Evolutionary conservation across 1,140 invertebrate genomes (phyloP).

Genomic region (Papilio aristodemus): DNA sequence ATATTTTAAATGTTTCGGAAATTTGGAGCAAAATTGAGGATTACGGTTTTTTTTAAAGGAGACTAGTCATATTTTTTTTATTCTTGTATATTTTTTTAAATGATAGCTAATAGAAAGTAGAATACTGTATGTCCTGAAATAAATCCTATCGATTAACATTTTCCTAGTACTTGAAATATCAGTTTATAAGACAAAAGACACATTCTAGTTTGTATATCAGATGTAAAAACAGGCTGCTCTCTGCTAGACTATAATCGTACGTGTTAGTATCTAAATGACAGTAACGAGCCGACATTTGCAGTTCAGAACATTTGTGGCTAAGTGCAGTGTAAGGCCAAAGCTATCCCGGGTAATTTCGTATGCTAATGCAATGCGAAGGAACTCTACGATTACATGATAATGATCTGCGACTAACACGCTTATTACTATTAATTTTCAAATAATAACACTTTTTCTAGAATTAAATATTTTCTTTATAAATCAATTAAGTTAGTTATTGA

Average conservation of each 20-base stretch:
- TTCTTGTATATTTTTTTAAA: too few species aligned
- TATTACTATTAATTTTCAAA: not conserved
- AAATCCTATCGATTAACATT: too few species aligned
- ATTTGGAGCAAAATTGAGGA: not conserved
- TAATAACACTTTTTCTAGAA: not conserved
- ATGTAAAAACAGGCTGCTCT: not conserved
- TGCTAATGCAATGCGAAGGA: constrained; percentile 30
- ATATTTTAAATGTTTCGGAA: too few species aligned
- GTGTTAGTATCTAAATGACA: constrained; percentile 31
- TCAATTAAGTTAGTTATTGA: too few species aligned
- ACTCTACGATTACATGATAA: constrained; percentile 20
- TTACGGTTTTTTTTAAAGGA: too few species aligned
- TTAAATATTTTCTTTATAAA: too few species aligned
- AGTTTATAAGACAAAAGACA: not conserved
- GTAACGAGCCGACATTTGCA: constrained; percentile 25
- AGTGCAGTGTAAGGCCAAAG: constrained; percentile 29
- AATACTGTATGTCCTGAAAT: too few species aligned
- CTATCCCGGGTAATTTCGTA: constrained; percentile 27
- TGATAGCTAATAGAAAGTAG: too few species aligned
- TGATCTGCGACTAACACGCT: too few species aligned
- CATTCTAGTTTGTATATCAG: not conserved
- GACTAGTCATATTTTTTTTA: not conserved
- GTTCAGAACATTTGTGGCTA: constrained; percentile 31
- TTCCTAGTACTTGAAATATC: not conserved
- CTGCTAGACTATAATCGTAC: constrained; percentile 9